Evolutionary conservation across 2,888 invertebrate species (phyloP), one percentile per base, ranked within the genome.

Genomic region (Erynnis tages): DNA sequence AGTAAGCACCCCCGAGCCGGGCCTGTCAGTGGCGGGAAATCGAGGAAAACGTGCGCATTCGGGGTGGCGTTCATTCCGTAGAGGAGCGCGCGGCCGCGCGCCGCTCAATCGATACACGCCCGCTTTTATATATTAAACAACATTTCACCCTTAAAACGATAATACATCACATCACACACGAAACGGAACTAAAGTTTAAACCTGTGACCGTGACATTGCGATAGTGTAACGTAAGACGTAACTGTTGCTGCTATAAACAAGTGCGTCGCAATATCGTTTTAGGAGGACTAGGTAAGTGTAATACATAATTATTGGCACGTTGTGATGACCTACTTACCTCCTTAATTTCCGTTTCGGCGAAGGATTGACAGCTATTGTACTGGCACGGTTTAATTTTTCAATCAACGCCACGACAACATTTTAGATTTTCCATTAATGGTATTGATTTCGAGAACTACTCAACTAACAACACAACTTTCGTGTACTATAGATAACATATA

Each of bases 11-110:
- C 56, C 53, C 53, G 49, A n/a, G 16, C 23, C 48, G 54, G 46
- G 56, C 54, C 56, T 56, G 53, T 56, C 58, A 63, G 68, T 68
- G 77, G 77, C 73, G 78, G 82, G 85, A 86, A 88, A 86, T 68
- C 60, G 73, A 62, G 82, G 85, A 85, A 88, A 88, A 86, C 83
- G 79, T 77, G 88, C 87, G 85, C 87, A 85, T 63, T 47, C 54
- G 67, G 63, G 59, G 61, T 67, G 65, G 65, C 72, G 71, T 66
- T 82, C 87, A 84, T 79, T 86, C 82, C 69, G 82, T 74, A 67
- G 58, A 59, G 64, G 73, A 75, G 58, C 76, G 81, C 79, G 82
- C 80, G 79, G 79, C 77, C 73, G 81, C 75, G 83, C 83, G 85
- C 79, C 83, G 82, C 80, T 64, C 71, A 82, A 86, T 86, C 85